These are phyloP conservation scores for Gallinago solitaria DNA, from an alignment of 2,797 vertebrate species.

Conservation along the genomic window DNA sequence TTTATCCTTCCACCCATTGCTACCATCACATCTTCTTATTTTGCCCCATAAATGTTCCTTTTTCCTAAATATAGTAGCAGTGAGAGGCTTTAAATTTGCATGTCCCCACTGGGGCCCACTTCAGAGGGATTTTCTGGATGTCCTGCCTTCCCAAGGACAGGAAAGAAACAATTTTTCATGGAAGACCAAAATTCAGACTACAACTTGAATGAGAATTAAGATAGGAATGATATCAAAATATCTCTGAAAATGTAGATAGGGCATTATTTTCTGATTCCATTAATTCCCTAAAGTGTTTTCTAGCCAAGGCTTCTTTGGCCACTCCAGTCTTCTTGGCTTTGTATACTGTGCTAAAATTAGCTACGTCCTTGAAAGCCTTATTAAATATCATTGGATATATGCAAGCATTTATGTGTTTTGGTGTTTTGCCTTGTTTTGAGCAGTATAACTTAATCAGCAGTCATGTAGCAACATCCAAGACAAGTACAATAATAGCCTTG, in stretches of 20 bases:
- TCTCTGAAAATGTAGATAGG: neutral
- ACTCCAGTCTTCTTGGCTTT: constrained; percentile 3
- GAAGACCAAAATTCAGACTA: neutral
- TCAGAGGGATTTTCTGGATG: neutral
- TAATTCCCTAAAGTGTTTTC: neutral
- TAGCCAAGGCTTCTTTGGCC: neutral
- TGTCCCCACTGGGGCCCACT: neutral
- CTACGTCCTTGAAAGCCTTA: neutral
- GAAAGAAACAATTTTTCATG: neutral
- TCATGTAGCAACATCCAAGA: constrained; percentile 27
- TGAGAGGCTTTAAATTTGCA: neutral
- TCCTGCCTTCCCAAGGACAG: neutral
- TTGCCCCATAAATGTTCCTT: neutral
- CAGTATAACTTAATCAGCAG: constrained; percentile 35
- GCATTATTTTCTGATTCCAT: neutral
- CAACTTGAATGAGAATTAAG: neutral
- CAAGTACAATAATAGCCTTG: constrained; percentile 18
- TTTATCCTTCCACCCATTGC: neutral
- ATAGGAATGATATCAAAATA: neutral
- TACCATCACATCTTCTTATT: neutral
- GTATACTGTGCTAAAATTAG: constrained; percentile 26
- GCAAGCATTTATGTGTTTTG: constrained; percentile 33
- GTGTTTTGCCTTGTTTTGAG: constrained; percentile 56
- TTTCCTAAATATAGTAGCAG: neutral
- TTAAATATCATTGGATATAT: constrained; percentile 32